Conservation (phyloP, 2,888 invertebrate species). For the Brachynemurus nebulosus region DNA sequence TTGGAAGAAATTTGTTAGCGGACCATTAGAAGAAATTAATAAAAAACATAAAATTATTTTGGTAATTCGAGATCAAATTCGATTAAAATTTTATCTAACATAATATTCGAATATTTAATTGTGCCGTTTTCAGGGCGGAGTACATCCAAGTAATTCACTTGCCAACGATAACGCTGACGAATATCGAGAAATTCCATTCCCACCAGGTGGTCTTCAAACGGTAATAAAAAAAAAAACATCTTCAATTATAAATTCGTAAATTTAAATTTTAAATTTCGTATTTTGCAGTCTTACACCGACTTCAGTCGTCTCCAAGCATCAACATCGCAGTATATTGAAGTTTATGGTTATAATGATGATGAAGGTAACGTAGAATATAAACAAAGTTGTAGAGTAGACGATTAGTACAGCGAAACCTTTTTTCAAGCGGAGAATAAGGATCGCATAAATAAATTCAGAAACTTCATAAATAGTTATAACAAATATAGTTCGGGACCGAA, state of each 20-base stretch:
- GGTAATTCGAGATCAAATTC: slow-evolving; percentile 18
- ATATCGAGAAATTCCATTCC: slow-evolving; percentile 36
- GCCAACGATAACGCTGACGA: slow-evolving; percentile 38
- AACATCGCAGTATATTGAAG: slow-evolving; percentile 43
- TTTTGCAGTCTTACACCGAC: slow-evolving; percentile 37
- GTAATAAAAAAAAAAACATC: slow-evolving; percentile 22
- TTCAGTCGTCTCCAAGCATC: slow-evolving; percentile 45
- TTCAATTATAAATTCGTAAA: not conserved
- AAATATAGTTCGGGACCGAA: too few relatives aligned
- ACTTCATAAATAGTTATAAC: too few relatives aligned
- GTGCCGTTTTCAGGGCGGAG: slow-evolving; percentile 27
- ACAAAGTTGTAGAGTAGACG: not conserved
- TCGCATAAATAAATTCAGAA: too few relatives aligned
- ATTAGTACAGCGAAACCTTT: too few relatives aligned
- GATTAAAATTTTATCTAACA: not conserved
- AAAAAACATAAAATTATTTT: slow-evolving; percentile 27
- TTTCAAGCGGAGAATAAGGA: too few relatives aligned
- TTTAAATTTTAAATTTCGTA: slow-evolving; percentile 15
- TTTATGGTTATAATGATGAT: slow-evolving; percentile 47
- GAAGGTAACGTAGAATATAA: slow-evolving; percentile 45
- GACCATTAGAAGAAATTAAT: slow-evolving; percentile 27
- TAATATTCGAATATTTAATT: not conserved
- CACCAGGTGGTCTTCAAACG: slow-evolving; percentile 37
- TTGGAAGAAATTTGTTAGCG: slow-evolving; percentile 28
- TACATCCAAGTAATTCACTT: slow-evolving; percentile 30